These are phyloP conservation scores for Nomada fabriciana DNA, from an alignment of 2,888 invertebrate species.

Conservation along the genomic window DNA sequence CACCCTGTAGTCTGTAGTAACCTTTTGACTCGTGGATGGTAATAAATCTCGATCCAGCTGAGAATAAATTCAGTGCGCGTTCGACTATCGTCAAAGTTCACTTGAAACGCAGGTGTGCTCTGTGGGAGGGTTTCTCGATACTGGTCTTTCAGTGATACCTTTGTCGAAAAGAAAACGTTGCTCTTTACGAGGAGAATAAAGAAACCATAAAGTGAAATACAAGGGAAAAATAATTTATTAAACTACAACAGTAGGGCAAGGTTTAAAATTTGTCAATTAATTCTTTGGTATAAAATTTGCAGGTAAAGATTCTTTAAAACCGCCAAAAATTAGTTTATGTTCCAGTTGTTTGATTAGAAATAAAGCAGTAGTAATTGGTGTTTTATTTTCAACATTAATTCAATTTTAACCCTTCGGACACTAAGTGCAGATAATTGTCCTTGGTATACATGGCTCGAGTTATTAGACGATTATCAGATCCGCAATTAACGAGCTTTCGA, in stretches of 20 bases:
- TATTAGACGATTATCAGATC: constrained; percentile 23
- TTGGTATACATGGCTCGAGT: constrained; percentile 16
- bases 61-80: constrained; percentile 30
- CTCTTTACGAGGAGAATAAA: background rate
- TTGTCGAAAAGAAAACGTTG: background rate
- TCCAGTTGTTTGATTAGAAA: too few relatives aligned
- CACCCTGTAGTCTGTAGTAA: too few relatives aligned
- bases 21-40: constrained; percentile 14
- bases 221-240: too few relatives aligned
- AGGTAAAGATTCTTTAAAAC: too few relatives aligned
- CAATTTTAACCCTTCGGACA: constrained; percentile 14
- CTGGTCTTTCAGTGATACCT: too few relatives aligned
- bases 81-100: constrained; percentile 17
- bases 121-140: too few relatives aligned
- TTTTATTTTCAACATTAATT: too few relatives aligned
- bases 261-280: too few relatives aligned
- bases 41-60: constrained; percentile 38
- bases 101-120: constrained; percentile 23
- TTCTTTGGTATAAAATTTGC: too few relatives aligned
- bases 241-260: too few relatives aligned
- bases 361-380: constrained; percentile 17
- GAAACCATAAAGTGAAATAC: too few relatives aligned
- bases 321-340: too few relatives aligned
- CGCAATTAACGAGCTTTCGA: background rate
- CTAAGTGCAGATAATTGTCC: constrained; percentile 42